Evolutionary conservation across 2,888 invertebrate species (phyloP).

Genomic region (Hylaea fasciaria): DNA sequence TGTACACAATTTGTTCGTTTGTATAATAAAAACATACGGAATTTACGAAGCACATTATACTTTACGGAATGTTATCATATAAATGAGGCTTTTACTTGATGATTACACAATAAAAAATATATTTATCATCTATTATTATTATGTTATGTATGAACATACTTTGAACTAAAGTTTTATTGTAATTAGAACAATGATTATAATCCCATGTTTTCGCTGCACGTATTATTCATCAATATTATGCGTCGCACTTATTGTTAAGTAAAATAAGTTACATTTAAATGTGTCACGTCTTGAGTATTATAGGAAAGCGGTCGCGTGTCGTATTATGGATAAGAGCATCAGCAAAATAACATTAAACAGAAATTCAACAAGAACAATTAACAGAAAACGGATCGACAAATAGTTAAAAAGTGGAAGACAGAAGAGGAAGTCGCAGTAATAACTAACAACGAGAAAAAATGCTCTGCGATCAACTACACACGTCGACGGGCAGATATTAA

Average conservation of each 20-base stretch:
- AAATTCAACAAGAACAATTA: slow-evolving; percentile 19
- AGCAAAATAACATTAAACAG: slow-evolving; percentile 7
- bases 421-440: slow-evolving; percentile 6
- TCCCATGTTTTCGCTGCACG: not conserved
- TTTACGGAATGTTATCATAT: slow-evolving; percentile 31
- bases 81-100: slow-evolving; percentile 41
- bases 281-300: slow-evolving; percentile 17
- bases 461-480: not conserved
- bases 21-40: slow-evolving; percentile 30
- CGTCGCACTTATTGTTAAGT: slow-evolving; percentile 13
- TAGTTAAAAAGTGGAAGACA: slow-evolving; percentile 25
- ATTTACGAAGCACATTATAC: slow-evolving; percentile 35
- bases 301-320: too few species aligned
- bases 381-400: slow-evolving; percentile 10
- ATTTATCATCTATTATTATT: not conserved
- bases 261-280: slow-evolving; percentile 14
- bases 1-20: slow-evolving; percentile 47
- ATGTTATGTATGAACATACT: slow-evolving; percentile 18
- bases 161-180: slow-evolving; percentile 16
- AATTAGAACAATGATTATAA: slow-evolving; percentile 2
- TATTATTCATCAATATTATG: slow-evolving; percentile 4
- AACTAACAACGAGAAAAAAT: not conserved
- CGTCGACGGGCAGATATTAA: too few species aligned
- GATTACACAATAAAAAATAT: not conserved
- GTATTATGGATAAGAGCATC: too few species aligned